Evolutionary conservation across 1,140 invertebrate genomes (phyloP).

Genomic region (Leptinotarsa lineolata): DNA sequence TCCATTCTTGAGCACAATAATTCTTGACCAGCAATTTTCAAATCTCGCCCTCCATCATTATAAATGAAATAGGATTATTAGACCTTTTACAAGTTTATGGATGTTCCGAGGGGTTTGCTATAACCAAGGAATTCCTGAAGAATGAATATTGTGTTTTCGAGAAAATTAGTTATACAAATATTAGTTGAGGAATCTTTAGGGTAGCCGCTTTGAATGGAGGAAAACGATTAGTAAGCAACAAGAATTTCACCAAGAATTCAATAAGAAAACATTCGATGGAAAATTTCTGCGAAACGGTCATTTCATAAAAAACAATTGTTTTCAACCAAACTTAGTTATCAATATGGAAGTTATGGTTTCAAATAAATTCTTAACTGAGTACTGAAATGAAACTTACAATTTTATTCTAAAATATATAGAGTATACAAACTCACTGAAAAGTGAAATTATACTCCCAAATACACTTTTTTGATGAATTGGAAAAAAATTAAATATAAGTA

Average conservation of each 20-base stretch:
- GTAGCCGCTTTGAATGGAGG: not conserved
- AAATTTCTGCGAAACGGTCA: too few relatives aligned
- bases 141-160: not conserved
- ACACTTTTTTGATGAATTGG: too few relatives aligned
- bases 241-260: not conserved
- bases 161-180: constrained; percentile 1
- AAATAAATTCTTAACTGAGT: too few relatives aligned
- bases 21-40: constrained; percentile 16
- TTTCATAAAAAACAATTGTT: too few relatives aligned
- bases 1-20: not conserved
- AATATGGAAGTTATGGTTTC: too few relatives aligned
- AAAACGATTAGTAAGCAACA: not conserved
- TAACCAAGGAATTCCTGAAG: not conserved
- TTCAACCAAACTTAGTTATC: too few relatives aligned
- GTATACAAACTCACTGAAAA: too few relatives aligned
- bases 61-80: not conserved
- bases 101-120: not conserved
- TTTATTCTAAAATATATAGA: too few relatives aligned
- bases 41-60: constrained; percentile 17
- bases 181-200: not conserved
- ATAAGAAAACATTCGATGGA: not conserved
- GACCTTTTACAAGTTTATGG: not conserved
- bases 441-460: too few relatives aligned
- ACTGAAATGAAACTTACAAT: too few relatives aligned
- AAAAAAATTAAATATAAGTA: too few relatives aligned